phyloP scores from a whole-genome alignment of 2,113 vertebrate genomes.

The Cairina moschata region DNA sequence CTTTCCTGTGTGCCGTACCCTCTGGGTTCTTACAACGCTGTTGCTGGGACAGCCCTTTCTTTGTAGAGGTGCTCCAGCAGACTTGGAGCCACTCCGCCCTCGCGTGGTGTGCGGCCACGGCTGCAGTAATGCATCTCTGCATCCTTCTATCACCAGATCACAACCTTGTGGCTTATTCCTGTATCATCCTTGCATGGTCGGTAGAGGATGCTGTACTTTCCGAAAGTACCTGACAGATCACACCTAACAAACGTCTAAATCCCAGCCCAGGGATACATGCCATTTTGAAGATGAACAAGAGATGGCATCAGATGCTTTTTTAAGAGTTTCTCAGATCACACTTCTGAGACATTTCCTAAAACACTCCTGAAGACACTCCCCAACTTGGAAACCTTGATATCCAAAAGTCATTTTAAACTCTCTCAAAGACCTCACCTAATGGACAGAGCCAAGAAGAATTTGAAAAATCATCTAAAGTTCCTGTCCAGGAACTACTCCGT shows the following conservation, averaged over 20 bases:
- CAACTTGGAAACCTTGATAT: not conserved
- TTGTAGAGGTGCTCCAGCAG: not conserved
- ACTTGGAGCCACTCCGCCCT: conserved; percentile 40
- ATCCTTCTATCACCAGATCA: not conserved
- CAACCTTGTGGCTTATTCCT: not conserved
- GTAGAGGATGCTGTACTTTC: not conserved
- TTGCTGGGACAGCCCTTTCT: not conserved
- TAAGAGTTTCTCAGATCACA: not conserved
- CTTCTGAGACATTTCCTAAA: not conserved
- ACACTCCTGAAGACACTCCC: not conserved
- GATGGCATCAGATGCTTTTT: not conserved
- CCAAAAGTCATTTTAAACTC: not conserved
- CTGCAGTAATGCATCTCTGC: not conserved
- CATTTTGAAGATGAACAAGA: not conserved
- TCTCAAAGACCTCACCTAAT: not conserved
- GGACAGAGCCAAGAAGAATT: not conserved
- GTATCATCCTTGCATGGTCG: not conserved
- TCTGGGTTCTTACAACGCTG: not conserved
- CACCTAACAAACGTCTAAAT: not conserved
- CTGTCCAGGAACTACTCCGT: not conserved
- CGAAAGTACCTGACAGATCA: not conserved
- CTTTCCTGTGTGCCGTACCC: too few species aligned
- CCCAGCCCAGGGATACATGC: not conserved
- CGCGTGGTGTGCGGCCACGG: not conserved
- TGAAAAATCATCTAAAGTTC: not conserved